Evolutionary conservation across 2,113 vertebrate species (phyloP).

Genomic region (Sprattus sprattus): DNA sequence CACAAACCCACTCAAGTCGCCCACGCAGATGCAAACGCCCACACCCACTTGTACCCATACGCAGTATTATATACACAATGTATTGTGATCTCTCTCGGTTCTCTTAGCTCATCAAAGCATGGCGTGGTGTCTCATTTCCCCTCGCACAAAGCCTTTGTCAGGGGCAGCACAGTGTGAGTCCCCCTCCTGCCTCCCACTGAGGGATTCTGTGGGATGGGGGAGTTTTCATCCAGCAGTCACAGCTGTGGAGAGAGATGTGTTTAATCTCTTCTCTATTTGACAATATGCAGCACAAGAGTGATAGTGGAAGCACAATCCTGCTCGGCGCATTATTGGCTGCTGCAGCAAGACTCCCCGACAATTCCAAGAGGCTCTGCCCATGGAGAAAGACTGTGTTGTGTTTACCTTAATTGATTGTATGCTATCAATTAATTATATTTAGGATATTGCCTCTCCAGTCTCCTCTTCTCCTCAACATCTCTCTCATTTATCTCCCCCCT

Average conservation of each 20-base stretch:
- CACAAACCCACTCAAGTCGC: neutral
- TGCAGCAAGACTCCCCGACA: neutral
- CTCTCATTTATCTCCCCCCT: constrained; percentile 44
- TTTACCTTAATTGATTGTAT: constrained; percentile 62
- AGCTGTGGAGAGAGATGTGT: constrained; percentile 33
- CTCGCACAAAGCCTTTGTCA: constrained; percentile 29
- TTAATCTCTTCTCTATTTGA: constrained; percentile 46
- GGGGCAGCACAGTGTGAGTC: neutral
- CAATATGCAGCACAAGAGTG: constrained; percentile 39
- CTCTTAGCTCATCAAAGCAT: constrained; percentile 18
- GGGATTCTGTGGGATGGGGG: constrained; percentile 4
- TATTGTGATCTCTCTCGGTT: neutral
- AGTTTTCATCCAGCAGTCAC: constrained; percentile 33
- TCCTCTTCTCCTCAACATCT: neutral
- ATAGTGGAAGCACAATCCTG: neutral
- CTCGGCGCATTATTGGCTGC: neutral
- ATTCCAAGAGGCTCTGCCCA: constrained; percentile 52
- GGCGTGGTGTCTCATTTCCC: constrained; percentile 16
- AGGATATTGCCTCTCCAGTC: neutral
- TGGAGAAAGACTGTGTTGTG: constrained; percentile 44
- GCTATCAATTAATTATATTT: constrained; percentile 43
- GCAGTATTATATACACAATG: neutral
- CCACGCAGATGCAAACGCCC: neutral
- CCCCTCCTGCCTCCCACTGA: constrained; percentile 20
- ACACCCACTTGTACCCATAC: neutral